Percentiles rank a stretch among this genome's conserved stretches.
These are phyloP conservation scores for Himalopsyche anomala DNA, from an alignment of 2,888 invertebrate genomes.

Conservation along the genomic window DNA sequence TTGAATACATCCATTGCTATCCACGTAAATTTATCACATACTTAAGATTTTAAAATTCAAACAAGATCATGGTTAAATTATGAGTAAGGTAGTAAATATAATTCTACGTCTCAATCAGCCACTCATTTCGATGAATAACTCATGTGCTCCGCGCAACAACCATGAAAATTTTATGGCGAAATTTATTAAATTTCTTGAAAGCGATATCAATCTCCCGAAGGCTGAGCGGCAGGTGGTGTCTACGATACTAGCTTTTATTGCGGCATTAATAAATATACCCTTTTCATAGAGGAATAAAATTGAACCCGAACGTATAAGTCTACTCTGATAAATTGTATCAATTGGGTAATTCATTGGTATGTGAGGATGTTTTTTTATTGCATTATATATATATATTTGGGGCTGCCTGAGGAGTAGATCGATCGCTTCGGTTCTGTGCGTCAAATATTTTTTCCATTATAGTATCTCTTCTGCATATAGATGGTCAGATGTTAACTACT, in stretches of 20 bases:
- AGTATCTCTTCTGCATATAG: too few species aligned
- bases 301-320: slow-evolving; percentile 26
- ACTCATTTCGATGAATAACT: not conserved
- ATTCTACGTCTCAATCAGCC: not conserved
- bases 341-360: slow-evolving; percentile 36
- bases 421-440: not conserved
- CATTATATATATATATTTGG: not conserved
- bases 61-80: too few species aligned
- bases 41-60: too few species aligned
- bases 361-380: slow-evolving; percentile 41
- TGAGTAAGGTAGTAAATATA: too few species aligned
- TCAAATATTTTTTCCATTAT: not conserved
- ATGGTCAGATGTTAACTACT: too few species aligned
- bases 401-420: not conserved
- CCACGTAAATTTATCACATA: too few species aligned
- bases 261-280: slow-evolving; percentile 38
- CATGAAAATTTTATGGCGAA: slow-evolving; percentile 17
- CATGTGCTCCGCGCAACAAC: not conserved
- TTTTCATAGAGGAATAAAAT: slow-evolving; percentile 40
- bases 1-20: too few species aligned
- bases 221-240: slow-evolving; percentile 35
- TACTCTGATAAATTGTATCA: slow-evolving; percentile 41
- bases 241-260: slow-evolving; percentile 42
- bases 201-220: slow-evolving; percentile 39
- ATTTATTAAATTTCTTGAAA: slow-evolving; percentile 42